These are phyloP conservation scores for Harpagifer antarcticus DNA, from an alignment of 2,797 vertebrate genomes.

Conservation along the genomic window DNA sequence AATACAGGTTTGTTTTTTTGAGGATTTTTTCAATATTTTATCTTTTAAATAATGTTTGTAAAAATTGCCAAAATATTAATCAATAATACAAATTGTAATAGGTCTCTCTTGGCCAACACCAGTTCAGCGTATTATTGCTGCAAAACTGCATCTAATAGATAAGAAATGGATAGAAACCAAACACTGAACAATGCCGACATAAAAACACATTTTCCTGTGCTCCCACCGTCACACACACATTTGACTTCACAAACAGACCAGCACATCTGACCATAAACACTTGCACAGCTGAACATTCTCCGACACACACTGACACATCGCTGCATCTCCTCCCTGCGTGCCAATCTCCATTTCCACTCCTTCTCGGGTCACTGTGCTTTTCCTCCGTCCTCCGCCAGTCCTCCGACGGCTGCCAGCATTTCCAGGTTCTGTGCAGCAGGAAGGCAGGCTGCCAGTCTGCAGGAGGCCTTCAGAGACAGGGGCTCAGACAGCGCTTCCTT, in stretches of 20 bases:
- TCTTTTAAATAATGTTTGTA: background rate
- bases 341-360: slow-evolving; percentile 26
- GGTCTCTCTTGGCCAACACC: background rate
- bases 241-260: background rate
- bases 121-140: background rate
- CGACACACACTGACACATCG: background rate
- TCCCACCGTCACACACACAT: background rate
- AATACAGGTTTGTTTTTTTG: background rate
- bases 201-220: background rate
- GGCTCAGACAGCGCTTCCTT: slow-evolving; percentile 46
- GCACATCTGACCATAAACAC: slow-evolving; percentile 9
- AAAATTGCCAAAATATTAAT: background rate
- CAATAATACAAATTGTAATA: background rate
- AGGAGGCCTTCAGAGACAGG: slow-evolving; percentile 51
- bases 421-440: slow-evolving; percentile 40
- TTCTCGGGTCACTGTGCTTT: slow-evolving; percentile 33
- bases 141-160: too few relatives aligned
- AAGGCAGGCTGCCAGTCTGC: slow-evolving; percentile 45
- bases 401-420: slow-evolving; percentile 21
- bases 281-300: background rate
- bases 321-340: background rate
- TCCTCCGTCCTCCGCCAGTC: background rate
- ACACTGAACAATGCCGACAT: background rate
- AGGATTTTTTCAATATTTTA: background rate
- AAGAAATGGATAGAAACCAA: background rate